A percentile compares a stretch with the other conserved stretches of the same genome.
These are phyloP conservation scores for Litoditis marina DNA, from an alignment of 2,888 invertebrate genomes.

Conservation along the genomic window DNA sequence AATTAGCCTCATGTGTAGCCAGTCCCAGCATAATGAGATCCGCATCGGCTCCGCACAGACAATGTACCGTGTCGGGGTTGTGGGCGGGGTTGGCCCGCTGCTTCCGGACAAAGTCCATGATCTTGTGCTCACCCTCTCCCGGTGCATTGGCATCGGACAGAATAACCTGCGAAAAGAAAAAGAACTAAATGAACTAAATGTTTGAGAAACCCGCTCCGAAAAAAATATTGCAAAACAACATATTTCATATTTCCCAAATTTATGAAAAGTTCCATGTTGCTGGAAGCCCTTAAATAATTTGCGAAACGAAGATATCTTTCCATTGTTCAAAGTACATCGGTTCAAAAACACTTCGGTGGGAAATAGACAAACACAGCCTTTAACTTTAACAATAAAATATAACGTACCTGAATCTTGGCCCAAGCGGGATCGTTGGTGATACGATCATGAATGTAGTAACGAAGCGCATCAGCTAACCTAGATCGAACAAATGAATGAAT, in stretches of 20 bases:
- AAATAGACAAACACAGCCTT: too few species aligned
- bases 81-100: slow-evolving; percentile 81
- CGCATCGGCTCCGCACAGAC: slow-evolving; percentile 90
- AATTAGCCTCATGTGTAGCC: slow-evolving; percentile 97
- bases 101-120: slow-evolving; percentile 91
- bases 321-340: neutral
- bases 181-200: neutral
- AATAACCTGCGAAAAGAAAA: slow-evolving; percentile 68
- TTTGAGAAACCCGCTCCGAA: too few species aligned
- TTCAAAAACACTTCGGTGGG: too few species aligned
- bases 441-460: slow-evolving; percentile 74
- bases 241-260: neutral
- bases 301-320: neutral
- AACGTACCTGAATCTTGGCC: slow-evolving; percentile 78
- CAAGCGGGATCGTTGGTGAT: slow-evolving; percentile 91
- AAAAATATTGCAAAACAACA: neutral
- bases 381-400: neutral
- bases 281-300: neutral
- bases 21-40: slow-evolving; percentile 93
- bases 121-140: slow-evolving; percentile 97
- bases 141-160: slow-evolving; percentile 98
- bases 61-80: slow-evolving; percentile 93
- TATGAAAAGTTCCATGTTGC: neutral
- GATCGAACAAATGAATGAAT: too few species aligned
- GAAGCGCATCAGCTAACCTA: slow-evolving; percentile 67